Evolutionary conservation across 2,888 invertebrate genomes (phyloP), one percentile per base, ranked within the genome.

Genomic region (Lithophane semibrunnea): DNA sequence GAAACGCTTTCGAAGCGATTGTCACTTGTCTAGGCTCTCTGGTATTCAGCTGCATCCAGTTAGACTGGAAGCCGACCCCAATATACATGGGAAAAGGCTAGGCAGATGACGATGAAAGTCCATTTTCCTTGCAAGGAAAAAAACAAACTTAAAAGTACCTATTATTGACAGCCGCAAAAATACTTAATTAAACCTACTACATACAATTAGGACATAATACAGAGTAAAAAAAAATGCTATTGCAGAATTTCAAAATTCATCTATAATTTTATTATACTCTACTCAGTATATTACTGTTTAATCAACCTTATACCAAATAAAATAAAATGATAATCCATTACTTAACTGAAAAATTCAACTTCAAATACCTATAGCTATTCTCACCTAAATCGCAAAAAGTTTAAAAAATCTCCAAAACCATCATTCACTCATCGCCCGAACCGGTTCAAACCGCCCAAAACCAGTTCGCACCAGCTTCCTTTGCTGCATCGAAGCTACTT

Each of bases 401-500:
- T 18, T 12, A 0, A 37, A 13, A 54, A 74, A 54, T 0, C 18
- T 13, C 42, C 2, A 49, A 56, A 71, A n/a, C 13, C 8, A 61
- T 52, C 16, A 49, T 18, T 61, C 21, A 70, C 13, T 49, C 10
- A 67, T 44, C 60, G 44, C n/a, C 47, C 37, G 44, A 85, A 54
- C 82, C 29, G 21, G 56, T 56, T 60, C 49, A 66, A 77, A 66
- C 77, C 82, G 58, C 56, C n/a, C 37, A 58, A 85, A 66, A 68
- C 75, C 82, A 37, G 75, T 82, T 70, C 18, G 3, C 66, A 65
- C 86, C 77, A 75, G 80, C 79, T 56, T 75, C 71, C 65, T 8
- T 68, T 37, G 49, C 79, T 78, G 84, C 84, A 84, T 84, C 84
- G 84, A 85, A 80, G 76, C 54, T 70, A 75, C 71, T 84, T 86